phyloP scores from a whole-genome alignment of 2,113 vertebrate genomes.

The Sceloporus tristichus region DNA sequence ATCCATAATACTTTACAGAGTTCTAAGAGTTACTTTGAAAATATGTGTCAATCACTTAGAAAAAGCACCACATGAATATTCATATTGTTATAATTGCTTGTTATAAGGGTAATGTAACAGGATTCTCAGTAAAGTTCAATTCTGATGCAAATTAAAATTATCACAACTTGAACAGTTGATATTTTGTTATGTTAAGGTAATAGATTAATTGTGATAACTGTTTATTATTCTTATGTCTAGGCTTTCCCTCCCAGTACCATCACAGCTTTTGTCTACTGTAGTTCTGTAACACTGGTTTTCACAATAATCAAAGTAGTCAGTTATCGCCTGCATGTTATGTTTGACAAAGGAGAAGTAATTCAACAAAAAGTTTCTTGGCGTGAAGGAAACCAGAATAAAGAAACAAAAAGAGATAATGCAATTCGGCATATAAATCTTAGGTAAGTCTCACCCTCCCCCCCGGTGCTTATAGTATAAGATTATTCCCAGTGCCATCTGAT shows the following conservation, averaged over 20 bases:
- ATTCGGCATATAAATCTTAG: constrained; percentile 76
- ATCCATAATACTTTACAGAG: not conserved
- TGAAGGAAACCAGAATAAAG: constrained; percentile 78
- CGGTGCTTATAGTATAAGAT: not conserved
- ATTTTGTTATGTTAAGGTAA: constrained; percentile 19
- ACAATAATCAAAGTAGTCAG: constrained; percentile 91
- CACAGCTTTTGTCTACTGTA: constrained; percentile 92
- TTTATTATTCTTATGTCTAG: constrained; percentile 73
- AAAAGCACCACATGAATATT: not conserved
- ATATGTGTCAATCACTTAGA: not conserved
- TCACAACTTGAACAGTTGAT: not conserved
- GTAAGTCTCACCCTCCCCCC: constrained; percentile 69
- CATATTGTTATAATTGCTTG: not conserved
- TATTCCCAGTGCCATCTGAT: not conserved
- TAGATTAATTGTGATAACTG: constrained; percentile 6
- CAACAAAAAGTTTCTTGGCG: constrained; percentile 81
- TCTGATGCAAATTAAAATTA: not conserved
- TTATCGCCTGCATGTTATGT: constrained; percentile 95
- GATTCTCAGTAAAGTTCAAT: not conserved
- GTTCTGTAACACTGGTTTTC: constrained; percentile 90
- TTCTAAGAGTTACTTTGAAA: not conserved
- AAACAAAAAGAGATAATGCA: constrained; percentile 77
- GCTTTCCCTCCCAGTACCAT: constrained; percentile 89
- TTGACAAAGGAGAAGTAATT: constrained; percentile 89
- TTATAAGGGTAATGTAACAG: not conserved